Base-by-base conservation (phyloP, 2,888 invertebrate species). In the Acheta domesticus region DNA sequence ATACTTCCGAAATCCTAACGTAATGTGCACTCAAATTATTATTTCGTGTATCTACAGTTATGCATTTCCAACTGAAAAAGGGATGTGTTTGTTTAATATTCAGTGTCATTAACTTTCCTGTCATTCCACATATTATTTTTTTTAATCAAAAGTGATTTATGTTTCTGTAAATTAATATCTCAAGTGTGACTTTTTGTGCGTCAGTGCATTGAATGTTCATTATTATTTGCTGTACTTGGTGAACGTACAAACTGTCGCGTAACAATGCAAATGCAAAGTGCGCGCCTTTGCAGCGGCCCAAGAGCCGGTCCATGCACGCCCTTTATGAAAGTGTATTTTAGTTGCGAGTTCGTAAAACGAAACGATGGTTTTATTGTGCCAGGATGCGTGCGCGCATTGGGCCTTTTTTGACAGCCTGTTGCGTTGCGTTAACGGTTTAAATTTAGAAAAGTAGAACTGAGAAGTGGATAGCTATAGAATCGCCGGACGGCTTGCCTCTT, bases 371-470 rank as follows among this genome's bases (percentile, higher is more conserved):
- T n/a, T 76, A 48, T 49, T 19, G 23, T 48, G 49, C 16, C 19
- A n/a, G 48, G 16, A 20, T n/a, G 76, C 49, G 48, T 49, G 16
- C 48, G 19, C 19, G 76, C 49, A n/a, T 76, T 48, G 76, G 48
- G 76, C 49, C 76, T 76, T 76, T 49, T 48, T 48, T 49, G 48
- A 48, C 76, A 48, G 19, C 36, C 36, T 16, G 48, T 36, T 21
- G 36, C 48, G 79, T 79, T 79, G 77, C 79, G 77, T 79, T 77
- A 77, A 75, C 49, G 48, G 80, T 79, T 80, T 81, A 81, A 80
- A 76, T 81, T 80, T 81, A 81, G 81, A 80, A 80, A 81, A 78
- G 80, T 74, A 76, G 79, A 81, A 79, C 78, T 76, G 76, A 36
- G 76, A 75, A 48, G 76, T 76, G 76, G 23, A 49, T 76, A 48